Conservation (phyloP, 2,113 vertebrate genomes). For the Daboia siamensis region DNA sequence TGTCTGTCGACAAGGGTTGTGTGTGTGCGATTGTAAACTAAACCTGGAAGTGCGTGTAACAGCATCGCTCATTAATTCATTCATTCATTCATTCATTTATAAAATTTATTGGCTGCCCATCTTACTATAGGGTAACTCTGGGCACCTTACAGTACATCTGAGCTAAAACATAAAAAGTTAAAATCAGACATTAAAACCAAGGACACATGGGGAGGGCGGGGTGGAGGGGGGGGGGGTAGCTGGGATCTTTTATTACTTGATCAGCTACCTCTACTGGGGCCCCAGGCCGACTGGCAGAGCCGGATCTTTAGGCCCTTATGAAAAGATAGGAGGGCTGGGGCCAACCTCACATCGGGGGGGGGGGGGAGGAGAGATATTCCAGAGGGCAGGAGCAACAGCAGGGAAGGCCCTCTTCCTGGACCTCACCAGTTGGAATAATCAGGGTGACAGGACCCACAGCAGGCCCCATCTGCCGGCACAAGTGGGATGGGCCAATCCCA, state of each 20-base stretch:
- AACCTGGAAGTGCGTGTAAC: background rate
- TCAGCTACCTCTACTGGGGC: background rate
- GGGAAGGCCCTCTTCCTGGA: background rate
- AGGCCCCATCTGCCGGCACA: background rate
- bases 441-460: background rate
- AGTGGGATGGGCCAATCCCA: background rate
- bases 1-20: too few species aligned
- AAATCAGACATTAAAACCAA: background rate
- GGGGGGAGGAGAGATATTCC: too few species aligned
- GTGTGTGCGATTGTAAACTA: too few species aligned
- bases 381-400: background rate
- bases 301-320: background rate
- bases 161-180: background rate
- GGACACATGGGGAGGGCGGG: background rate
- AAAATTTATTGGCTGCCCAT: too few species aligned
- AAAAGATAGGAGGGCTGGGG: background rate
- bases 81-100: too few species aligned
- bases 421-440: background rate
- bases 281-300: background rate
- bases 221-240: too few species aligned
- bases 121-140: background rate
- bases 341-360: background rate
- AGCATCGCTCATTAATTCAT: background rate
- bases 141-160: background rate
- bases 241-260: background rate